Base-by-base conservation (phyloP, 2,797 vertebrate genomes). In the Pampus argenteus region DNA sequence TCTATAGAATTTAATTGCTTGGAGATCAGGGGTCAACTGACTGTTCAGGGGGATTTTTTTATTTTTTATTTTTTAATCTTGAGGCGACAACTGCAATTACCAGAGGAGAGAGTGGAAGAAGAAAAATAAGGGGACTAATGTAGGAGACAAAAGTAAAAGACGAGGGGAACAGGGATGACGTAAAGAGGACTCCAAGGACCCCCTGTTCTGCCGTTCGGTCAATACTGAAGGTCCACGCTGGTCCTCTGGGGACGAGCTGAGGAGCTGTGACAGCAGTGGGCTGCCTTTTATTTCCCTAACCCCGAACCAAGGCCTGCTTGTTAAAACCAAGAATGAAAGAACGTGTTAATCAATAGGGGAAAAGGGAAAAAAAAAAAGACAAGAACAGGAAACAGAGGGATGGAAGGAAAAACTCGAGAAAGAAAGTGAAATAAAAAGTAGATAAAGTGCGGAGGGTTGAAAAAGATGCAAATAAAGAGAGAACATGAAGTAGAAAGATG, bases 321-420 rank as follows among this genome's bases (percentile, higher is more conserved):
- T 91, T 91, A 89, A 90, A 91, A 76, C 25, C 65, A 36, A 31
- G 49, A 65, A 59, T 49, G 49, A 79, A 70, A 76, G 48, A 66
- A 72, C 69, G 79, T 23, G 70, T 72, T 78, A 63, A 90, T 91
- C 89, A 82, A 91, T 91, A 86, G 34, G 5, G 9, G 48, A 26
- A n/a, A n/a, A n/a, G 29, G 18, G 11, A 26, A 14, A 57, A 38
- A 20, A 11, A 56, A 40, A 4, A 26, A 18, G 44, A 10, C 2
- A 1, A 23, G 25, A 34, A 8, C 29, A 31, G 9, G 29, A 31
- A 31, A 31, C 8, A 31, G 7, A 34, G 9, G 31, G 3, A 34
- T 9, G 22, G 9, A 18, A 25, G n/a, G 2, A 26, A 38, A 45
- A 9, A 1, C 36, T 38, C 0, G n/a, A 17, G 14, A 50, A 36